phyloP scores from a whole-genome alignment of 2,888 invertebrate species.

The Oconnorella tubifera region DNA sequence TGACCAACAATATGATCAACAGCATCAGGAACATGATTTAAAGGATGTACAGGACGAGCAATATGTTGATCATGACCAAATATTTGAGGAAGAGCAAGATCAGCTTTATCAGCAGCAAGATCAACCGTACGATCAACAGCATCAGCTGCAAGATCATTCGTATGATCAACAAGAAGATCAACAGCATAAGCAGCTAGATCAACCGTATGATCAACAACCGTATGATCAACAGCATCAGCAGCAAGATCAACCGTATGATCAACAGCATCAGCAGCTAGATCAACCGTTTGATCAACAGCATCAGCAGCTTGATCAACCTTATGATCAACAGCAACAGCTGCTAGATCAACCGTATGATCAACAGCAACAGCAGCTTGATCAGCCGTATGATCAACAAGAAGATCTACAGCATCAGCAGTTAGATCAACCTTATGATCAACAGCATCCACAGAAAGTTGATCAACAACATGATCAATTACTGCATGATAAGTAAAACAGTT shows the following conservation, averaged over 20 bases:
- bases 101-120: neutral
- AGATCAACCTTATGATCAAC: neutral
- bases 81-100: neutral
- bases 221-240: neutral
- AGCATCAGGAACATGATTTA: neutral
- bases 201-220: neutral
- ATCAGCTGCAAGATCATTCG: neutral
- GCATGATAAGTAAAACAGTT: too few relatives aligned
- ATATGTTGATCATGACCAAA: neutral
- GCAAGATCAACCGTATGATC: neutral
- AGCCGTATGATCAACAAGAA: neutral
- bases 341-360: neutral
- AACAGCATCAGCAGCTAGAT: neutral
- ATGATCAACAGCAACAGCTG: neutral
- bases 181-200: neutral
- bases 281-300: too few relatives aligned
- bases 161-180: neutral
- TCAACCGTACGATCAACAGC: neutral
- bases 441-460: neutral
- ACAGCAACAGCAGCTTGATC: neutral
- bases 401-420: slow-evolving; percentile 3
- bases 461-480: too few relatives aligned
- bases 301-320: neutral
- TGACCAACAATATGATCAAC: neutral
- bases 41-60: neutral